Evolutionary conservation across 2,113 vertebrate species (phyloP), one percentile per base, ranked within the genome.

Genomic region (Rana temporaria): DNA sequence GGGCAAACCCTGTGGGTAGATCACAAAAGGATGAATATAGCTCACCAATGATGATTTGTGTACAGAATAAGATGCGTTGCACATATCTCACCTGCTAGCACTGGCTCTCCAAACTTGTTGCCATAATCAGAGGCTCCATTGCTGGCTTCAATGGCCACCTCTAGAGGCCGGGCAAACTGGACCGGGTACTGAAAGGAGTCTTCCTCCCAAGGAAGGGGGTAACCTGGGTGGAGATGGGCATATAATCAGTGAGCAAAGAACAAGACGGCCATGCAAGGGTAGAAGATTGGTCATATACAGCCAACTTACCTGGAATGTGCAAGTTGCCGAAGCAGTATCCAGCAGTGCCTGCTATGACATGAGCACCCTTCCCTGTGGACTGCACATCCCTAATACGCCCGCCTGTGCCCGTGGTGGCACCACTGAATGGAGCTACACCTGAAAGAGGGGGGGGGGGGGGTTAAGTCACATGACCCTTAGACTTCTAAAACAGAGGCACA

Each of bases 241-340:
- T 53, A 19, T 3, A 14, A 8, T 19, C 17, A 66, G 16, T 20
- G 38, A n/a, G 19, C n/a, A 14, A 42, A 22, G 18, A 22, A 18
- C 1, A 12, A 8, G 63, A 38, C n/a, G 5, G 26, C 18, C 8
- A 34, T 1, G 8, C 7, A 2, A 3, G 4, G n/a, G 42, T 19
- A 30, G 48, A 70, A 3, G n/a, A 70, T 24, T 7, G 18, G 52
- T 72, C 71, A 0, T 11, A 0, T 56, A 32, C 8, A 8, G 30
- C 9, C 24, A 14, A 19, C 65, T 18, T 62, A 98, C 97, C 97
- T 90, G 96, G 96, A 15, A 96, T 92, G 56, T 93, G 93, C 16
- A 98, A 89, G 86, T 96, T 97, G 57, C 96, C 97, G 66, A 97
- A 98, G 85, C 96, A 96, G 89, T 98, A 98, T 16, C 97, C 97